Conservation (phyloP, 2,888 invertebrate species). For the Tholera decimalis region DNA sequence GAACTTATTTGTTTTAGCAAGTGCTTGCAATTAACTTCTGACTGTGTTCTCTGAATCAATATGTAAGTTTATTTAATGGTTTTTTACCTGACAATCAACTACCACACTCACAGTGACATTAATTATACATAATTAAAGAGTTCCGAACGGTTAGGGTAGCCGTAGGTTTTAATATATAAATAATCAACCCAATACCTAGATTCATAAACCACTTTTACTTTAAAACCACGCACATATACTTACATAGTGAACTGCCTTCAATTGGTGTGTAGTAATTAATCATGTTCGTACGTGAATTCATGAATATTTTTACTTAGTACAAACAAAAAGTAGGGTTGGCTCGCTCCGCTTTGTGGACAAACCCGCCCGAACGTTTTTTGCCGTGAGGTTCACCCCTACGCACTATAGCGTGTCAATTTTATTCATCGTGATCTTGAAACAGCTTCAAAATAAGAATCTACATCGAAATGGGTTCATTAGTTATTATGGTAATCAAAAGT, state of each 20-base stretch:
- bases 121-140: slow-evolving; percentile 17
- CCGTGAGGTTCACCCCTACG: slow-evolving; percentile 50
- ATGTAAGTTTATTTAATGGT: neutral
- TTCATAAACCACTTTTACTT: slow-evolving; percentile 19
- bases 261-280: slow-evolving; percentile 42
- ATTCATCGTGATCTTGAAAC: slow-evolving; percentile 55
- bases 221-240: neutral
- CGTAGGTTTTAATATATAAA: slow-evolving; percentile 20
- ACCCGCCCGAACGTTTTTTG: slow-evolving; percentile 45
- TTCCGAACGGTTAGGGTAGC: neutral
- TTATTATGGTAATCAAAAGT: slow-evolving; percentile 31
- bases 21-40: neutral
- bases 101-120: neutral
- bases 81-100: slow-evolving; percentile 1
- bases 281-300: slow-evolving; percentile 15
- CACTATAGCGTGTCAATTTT: slow-evolving; percentile 55
- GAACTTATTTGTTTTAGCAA: slow-evolving; percentile 31
- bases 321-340: slow-evolving; percentile 31
- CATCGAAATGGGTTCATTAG: slow-evolving; percentile 44
- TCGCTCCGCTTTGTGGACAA: slow-evolving; percentile 18
- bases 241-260: slow-evolving; percentile 10
- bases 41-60: neutral
- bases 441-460: slow-evolving; percentile 44
- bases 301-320: slow-evolving; percentile 31
- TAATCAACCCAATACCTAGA: slow-evolving; percentile 14